Conservation (phyloP, 1,140 invertebrate species). For the Trichoplusia ni region DNA sequence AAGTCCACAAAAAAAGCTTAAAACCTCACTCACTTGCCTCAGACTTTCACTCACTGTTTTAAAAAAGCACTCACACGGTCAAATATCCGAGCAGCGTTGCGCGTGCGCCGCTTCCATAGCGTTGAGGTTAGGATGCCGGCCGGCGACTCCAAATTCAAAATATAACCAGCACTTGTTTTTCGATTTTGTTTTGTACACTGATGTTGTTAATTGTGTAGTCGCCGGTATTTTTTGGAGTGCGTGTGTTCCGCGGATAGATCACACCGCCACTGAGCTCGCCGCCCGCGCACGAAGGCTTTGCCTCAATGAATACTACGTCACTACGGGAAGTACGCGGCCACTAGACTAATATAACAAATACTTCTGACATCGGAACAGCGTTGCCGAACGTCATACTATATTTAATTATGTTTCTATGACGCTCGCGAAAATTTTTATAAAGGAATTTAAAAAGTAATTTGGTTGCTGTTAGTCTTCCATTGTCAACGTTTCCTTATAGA, state of each 20-base stretch:
- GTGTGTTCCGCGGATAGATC: conserved; percentile 76
- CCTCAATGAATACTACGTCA: conserved; percentile 73
- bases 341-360: conserved; percentile 67
- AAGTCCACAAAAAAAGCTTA: neutral
- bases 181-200: neutral
- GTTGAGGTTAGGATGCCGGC: conserved; percentile 55
- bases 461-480: conserved; percentile 38
- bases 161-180: neutral
- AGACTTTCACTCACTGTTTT: conserved; percentile 53
- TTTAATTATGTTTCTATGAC: conserved; percentile 61
- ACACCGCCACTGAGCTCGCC: conserved; percentile 71
- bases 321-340: conserved; percentile 73
- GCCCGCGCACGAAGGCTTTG: conserved; percentile 61
- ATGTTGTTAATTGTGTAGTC: neutral
- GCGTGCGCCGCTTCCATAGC: conserved; percentile 60
- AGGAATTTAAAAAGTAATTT: conserved; percentile 52
- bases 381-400: conserved; percentile 48
- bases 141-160: conserved; percentile 10
- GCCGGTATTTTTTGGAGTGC: conserved; percentile 54
- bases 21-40: conserved; percentile 24
- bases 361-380: conserved; percentile 55
- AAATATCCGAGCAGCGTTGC: conserved; percentile 58
- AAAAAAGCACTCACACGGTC: conserved; percentile 71
- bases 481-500: conserved; percentile 17
- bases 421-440: conserved; percentile 34